phyloP scores from a whole-genome alignment of 2,888 invertebrate genomes.

The Erebia palarica region DNA sequence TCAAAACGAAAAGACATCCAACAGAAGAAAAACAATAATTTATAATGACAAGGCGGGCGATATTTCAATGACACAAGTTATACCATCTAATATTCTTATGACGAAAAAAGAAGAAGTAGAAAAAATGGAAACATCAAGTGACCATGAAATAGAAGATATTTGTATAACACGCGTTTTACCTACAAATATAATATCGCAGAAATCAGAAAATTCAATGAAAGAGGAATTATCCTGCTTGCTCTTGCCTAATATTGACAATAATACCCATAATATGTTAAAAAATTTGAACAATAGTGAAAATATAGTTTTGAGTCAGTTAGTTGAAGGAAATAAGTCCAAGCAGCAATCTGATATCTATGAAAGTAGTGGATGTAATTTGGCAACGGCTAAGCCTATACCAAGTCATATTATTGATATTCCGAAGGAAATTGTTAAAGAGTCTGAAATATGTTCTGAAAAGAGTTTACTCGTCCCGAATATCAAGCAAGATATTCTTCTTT shows the following conservation, averaged over 20 bases:
- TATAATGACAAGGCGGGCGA: conserved; percentile 39
- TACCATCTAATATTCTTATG: conserved; percentile 43
- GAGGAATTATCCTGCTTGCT: not conserved
- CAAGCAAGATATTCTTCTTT: conserved; percentile 46
- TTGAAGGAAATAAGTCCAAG: conserved; percentile 15
- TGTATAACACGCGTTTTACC: conserved; percentile 44
- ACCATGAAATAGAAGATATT: conserved; percentile 41
- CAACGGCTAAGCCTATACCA: conserved; percentile 25
- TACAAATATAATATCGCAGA: conserved; percentile 17
- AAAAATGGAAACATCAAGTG: conserved; percentile 38
- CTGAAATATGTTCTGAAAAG: conserved; percentile 20
- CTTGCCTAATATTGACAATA: not conserved
- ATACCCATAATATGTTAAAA: not conserved
- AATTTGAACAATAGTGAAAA: conserved; percentile 5
- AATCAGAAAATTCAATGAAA: not conserved
- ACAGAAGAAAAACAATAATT: conserved; percentile 42
- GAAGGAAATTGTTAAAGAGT: conserved; percentile 22
- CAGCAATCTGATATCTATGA: not conserved
- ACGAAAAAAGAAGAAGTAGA: conserved; percentile 32
- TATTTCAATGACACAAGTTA: conserved; percentile 49
- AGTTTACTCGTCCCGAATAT: not conserved
- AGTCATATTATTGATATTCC: conserved; percentile 26
- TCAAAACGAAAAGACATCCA: conserved; percentile 15
- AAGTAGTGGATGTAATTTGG: conserved; percentile 26
- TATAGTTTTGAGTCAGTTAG: conserved; percentile 1